Conservation (phyloP, 2,113 vertebrate species). For the Panurus biarmicus region DNA sequence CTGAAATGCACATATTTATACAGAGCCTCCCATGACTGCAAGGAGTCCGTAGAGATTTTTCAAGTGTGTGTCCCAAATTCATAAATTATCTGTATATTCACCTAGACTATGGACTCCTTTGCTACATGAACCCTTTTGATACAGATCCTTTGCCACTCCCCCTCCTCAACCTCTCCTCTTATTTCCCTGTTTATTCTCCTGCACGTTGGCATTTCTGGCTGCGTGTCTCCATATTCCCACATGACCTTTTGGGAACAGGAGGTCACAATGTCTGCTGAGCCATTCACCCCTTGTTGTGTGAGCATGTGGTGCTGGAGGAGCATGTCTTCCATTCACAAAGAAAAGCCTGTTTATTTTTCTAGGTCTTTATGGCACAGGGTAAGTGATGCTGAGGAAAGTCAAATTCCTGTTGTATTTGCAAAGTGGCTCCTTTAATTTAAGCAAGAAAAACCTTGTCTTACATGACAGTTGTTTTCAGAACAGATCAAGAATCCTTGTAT, state of each 20-base stretch:
- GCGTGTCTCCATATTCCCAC: background rate
- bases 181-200: background rate
- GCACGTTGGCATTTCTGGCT: background rate
- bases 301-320: background rate
- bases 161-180: background rate
- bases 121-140: background rate
- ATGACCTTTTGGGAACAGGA: background rate
- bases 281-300: background rate
- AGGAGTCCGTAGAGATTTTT: background rate
- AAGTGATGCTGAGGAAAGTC: background rate
- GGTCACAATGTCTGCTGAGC: background rate
- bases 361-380: background rate
- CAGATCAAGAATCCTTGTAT: background rate
- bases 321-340: background rate
- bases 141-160: background rate
- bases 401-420: background rate
- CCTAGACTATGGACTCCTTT: background rate
- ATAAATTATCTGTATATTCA: background rate
- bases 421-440: background rate
- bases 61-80: background rate
- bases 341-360: background rate
- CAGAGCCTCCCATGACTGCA: background rate
- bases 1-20: background rate
- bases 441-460: background rate
- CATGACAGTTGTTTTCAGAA: background rate